Conservation (phyloP, 2,888 invertebrate genomes). For the Gymnosoma rotundatum region DNA sequence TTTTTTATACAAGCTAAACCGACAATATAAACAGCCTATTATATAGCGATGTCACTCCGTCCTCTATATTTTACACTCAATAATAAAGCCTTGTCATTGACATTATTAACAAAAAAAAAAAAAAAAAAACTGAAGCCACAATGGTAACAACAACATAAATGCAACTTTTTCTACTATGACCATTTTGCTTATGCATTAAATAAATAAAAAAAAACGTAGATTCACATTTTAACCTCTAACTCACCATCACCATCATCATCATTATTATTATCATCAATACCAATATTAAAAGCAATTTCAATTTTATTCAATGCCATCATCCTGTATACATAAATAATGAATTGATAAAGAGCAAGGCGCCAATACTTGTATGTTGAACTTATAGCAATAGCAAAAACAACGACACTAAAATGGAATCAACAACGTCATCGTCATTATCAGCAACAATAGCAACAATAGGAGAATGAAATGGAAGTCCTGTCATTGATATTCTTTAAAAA, state of each 20-base stretch:
- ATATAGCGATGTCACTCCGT: too few relatives aligned
- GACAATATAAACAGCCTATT: too few relatives aligned
- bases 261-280: conserved; percentile 35
- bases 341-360: conserved; percentile 62
- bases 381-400: conserved; percentile 3
- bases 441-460: conserved; percentile 19
- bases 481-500: conserved; percentile 54
- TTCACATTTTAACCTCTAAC: conserved; percentile 41
- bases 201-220: conserved; percentile 16
- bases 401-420: conserved; percentile 42
- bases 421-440: conserved; percentile 50
- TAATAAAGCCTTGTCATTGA: conserved; percentile 45
- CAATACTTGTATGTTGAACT: conserved; percentile 50
- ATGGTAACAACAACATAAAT: conserved; percentile 1
- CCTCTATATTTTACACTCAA: background rate
- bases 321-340: conserved; percentile 57
- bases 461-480: conserved; percentile 58
- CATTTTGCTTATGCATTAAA: conserved; percentile 58
- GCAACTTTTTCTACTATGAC: conserved; percentile 36
- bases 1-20: too few relatives aligned
- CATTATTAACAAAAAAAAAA: conserved; percentile 10
- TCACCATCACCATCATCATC: conserved; percentile 28
- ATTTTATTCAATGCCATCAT: conserved; percentile 62
- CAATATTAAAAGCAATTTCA: conserved; percentile 50
- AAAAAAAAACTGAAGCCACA: background rate